Evolutionary conservation across 2,113 vertebrate genomes (phyloP).

Genomic region (Orcinus orca): DNA sequence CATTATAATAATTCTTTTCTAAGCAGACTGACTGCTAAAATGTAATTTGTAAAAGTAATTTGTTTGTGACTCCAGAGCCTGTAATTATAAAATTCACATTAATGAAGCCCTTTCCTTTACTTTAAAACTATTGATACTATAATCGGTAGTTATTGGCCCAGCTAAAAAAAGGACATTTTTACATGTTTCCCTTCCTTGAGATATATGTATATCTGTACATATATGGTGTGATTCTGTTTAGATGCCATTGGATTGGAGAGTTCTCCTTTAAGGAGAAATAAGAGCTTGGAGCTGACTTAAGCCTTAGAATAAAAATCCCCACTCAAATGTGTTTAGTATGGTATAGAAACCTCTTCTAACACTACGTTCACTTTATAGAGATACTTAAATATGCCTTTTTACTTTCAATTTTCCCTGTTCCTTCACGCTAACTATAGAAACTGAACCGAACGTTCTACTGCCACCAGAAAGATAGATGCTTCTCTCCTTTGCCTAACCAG

Average conservation of each 20-base stretch:
- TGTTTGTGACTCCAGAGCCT: neutral
- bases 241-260: neutral
- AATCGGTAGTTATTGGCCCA: neutral
- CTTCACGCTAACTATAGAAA: neutral
- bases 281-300: neutral
- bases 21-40: neutral
- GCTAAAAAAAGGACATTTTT: neutral
- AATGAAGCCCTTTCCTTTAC: neutral
- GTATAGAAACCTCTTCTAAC: neutral
- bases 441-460: neutral
- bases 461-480: neutral
- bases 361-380: neutral
- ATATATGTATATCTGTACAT: too few species aligned
- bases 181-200: neutral
- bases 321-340: neutral
- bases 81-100: neutral
- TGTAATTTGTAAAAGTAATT: constrained; percentile 13
- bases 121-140: neutral
- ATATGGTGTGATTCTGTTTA: neutral
- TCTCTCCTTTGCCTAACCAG: neutral
- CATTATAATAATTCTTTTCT: constrained; percentile 6
- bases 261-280: neutral
- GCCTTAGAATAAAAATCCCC: neutral
- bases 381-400: neutral
- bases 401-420: neutral